Base-by-base conservation (phyloP, 2,888 invertebrate genomes). In the Nowickia ferox region DNA sequence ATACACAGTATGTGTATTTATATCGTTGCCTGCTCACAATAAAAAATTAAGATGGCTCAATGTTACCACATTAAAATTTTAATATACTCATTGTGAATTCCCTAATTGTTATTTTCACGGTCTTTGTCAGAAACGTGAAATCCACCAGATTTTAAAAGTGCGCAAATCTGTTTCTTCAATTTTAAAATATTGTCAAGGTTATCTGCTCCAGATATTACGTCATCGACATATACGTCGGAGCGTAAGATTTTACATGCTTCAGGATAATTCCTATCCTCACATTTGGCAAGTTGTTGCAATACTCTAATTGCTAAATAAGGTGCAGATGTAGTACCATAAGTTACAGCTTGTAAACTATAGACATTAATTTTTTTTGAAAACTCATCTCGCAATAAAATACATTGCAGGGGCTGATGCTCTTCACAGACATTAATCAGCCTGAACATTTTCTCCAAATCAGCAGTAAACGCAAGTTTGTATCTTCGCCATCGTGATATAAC, bases 401-500 rank as follows among this genome's bases (percentile, higher is more conserved):
- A 59, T 48, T 80, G 72, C 9, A 74, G 72, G 1, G 44, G n/a
- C 11, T 81, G 77, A 22, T 79, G 86, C 59, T 78, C 75, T 48
- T 51, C 17, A 51, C 42, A 46, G 1, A 84, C 71, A 17, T 57
- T 44, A 11, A 80, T 76, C 53, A 82, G 84, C 8, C 81, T 65
- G 46, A 84, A 77, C 72, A 77, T 81, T 69, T 86, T 83, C 19
- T 79, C 76, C 30, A 86, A 3, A 44, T 79, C 86, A 38, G 84
- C 76, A 8, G 46, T 72, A 30, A 84, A 80, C 0, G 42, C 80
- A 40, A 71, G 22, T 68, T 69, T 15, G 69, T 77, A 38, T 72
- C 65, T 77, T 61, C 82, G 38, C 71, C 76, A 83, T 38, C 71
- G 65, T 0, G 65, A 69, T 15, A 76, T 65, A 38, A 77, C 40